Evolutionary conservation across 2,888 invertebrate genomes (phyloP).

Genomic region (Diloba caeruleocephala): DNA sequence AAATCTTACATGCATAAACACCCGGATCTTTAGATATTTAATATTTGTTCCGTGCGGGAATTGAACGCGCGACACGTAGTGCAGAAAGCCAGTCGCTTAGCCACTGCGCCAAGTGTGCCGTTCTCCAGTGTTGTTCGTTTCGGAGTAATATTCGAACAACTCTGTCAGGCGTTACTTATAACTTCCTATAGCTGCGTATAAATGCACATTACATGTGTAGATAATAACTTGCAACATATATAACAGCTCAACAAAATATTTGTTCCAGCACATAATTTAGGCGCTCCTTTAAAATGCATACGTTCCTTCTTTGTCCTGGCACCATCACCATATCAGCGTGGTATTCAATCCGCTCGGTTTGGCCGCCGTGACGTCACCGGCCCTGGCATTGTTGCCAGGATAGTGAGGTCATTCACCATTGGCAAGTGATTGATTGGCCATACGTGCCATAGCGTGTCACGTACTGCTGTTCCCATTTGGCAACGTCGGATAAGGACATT

Average conservation of each 20-base stretch:
- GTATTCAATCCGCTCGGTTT: conserved; percentile 54
- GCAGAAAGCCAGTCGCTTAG: no score
- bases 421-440: conserved; percentile 70
- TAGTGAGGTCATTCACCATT: conserved; percentile 76
- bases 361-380: conserved; percentile 63
- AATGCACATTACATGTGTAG: background rate
- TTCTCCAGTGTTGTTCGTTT: no score
- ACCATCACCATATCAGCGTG: conserved; percentile 51
- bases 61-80: no score
- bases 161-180: no score
- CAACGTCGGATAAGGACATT: conserved; percentile 57
- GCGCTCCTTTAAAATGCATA: conserved; percentile 47
- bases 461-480: conserved; percentile 55
- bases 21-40: no score
- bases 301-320: conserved; percentile 48
- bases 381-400: conserved; percentile 64
- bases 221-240: background rate
- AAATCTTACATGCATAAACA: no score
- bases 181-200: no score
- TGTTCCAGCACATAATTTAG: conserved; percentile 41
- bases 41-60: no score
- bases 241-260: conserved; percentile 35
- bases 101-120: no score
- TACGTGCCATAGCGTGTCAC: conserved; percentile 64
- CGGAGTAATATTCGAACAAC: no score